These are phyloP conservation scores for Taeniopygia guttata DNA, from an alignment of 2,797 vertebrate genomes.

Conservation along the genomic window DNA sequence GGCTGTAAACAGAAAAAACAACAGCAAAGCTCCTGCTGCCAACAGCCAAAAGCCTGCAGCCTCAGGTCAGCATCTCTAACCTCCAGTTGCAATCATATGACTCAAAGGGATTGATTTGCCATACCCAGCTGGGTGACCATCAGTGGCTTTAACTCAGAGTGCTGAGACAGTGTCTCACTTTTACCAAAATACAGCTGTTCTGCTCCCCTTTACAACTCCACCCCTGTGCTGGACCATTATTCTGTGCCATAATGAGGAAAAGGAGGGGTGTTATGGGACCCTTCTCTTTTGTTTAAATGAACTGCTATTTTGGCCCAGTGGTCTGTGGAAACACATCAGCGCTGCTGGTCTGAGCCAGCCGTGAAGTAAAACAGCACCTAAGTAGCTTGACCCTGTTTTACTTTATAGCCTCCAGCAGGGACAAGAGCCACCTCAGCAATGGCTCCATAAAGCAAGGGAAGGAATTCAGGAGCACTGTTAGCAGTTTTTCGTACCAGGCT, in stretches of 20 bases:
- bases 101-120: neutral
- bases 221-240: neutral
- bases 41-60: neutral
- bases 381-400: neutral
- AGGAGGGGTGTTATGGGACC: neutral
- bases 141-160: rapidly evolving
- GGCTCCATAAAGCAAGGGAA: neutral
- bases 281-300: neutral
- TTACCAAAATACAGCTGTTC: neutral
- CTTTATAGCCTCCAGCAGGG: neutral
- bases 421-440: neutral
- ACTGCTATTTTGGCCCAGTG: neutral
- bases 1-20: neutral
- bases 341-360: neutral
- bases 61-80: neutral
- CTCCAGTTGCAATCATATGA: rapidly evolving
- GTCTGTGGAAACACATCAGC: neutral
- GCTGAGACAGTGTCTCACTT: neutral
- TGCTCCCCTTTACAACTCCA: neutral
- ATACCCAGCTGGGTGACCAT: neutral
- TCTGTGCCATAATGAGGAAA: neutral
- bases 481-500: neutral
- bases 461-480: neutral
- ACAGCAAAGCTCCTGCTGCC: neutral
- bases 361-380: neutral